These are phyloP conservation scores for Ptilonorhynchus violaceus DNA, from an alignment of 2,113 vertebrate species.

Conservation along the genomic window DNA sequence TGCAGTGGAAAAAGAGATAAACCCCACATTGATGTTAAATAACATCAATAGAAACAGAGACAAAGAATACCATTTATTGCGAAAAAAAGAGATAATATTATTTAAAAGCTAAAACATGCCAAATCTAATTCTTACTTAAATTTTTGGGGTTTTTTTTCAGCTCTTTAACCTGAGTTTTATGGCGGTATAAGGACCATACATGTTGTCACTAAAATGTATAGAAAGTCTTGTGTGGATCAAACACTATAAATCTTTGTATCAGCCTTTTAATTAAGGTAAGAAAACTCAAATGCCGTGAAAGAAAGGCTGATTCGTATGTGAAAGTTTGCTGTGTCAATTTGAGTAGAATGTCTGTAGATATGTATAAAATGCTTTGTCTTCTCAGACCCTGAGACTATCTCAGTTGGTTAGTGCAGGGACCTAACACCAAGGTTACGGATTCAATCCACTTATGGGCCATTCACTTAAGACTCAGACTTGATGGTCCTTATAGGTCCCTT, in stretches of 20 bases:
- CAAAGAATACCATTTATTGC: not conserved
- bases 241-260: not conserved
- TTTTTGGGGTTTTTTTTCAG: not conserved
- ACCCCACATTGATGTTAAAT: not conserved
- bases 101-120: not conserved
- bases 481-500: not conserved
- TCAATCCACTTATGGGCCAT: not conserved
- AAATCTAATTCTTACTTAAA: not conserved
- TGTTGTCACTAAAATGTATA: not conserved
- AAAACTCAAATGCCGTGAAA: not conserved
- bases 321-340: not conserved
- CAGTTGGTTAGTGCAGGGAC: not conserved
- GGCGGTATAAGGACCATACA: not conserved
- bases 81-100: accelerated
- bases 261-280: not conserved
- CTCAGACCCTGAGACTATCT: not conserved
- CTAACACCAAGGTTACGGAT: not conserved
- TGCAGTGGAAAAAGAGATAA: not conserved
- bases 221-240: not conserved
- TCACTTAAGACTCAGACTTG: not conserved
- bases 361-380: not conserved
- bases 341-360: not conserved
- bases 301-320: not conserved
- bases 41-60: not conserved
- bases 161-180: not conserved